Percentiles rank a stretch among this genome's conserved stretches.
phyloP scores from a whole-genome alignment of 1,140 invertebrate genomes.

The Eueides isabella region DNA sequence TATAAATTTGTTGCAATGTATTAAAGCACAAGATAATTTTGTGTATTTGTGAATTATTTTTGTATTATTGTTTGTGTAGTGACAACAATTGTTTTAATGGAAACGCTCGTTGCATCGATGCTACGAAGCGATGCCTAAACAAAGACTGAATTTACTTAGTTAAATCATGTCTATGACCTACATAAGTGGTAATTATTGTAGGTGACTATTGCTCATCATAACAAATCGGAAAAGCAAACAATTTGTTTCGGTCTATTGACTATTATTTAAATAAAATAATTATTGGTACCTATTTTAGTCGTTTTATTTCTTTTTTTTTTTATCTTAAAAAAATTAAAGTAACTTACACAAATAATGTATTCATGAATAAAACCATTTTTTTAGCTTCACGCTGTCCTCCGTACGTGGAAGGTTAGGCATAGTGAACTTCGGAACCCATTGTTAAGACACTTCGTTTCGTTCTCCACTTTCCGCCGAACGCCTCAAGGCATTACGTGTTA shows the following conservation, averaged over 20 bases:
- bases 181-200: conserved; percentile 53
- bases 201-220: conserved; percentile 72
- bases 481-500: too few species aligned
- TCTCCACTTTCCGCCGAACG: too few species aligned
- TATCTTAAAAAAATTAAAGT: not conserved
- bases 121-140: conserved; percentile 60
- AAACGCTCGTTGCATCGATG: conserved; percentile 37
- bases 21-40: conserved; percentile 64
- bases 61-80: conserved; percentile 43
- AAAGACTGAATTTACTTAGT: conserved; percentile 79
- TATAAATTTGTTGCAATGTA: conserved; percentile 42
- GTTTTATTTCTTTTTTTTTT: conserved; percentile 33
- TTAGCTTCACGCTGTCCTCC: too few species aligned
- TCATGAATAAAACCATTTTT: too few species aligned
- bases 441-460: too few species aligned
- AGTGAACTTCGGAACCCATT: too few species aligned
- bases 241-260: conserved; percentile 76
- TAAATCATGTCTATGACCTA: conserved; percentile 54
- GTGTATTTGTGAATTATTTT: conserved; percentile 51
- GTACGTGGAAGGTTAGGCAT: too few species aligned
- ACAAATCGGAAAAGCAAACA: conserved; percentile 54
- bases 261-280: conserved; percentile 66
- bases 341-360: too few species aligned
- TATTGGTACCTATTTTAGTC: conserved; percentile 37
- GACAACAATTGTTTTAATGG: conserved; percentile 52